Evolutionary conservation across 2,888 invertebrate species (phyloP).

Genomic region (Nephrotoma guestfalica): DNA sequence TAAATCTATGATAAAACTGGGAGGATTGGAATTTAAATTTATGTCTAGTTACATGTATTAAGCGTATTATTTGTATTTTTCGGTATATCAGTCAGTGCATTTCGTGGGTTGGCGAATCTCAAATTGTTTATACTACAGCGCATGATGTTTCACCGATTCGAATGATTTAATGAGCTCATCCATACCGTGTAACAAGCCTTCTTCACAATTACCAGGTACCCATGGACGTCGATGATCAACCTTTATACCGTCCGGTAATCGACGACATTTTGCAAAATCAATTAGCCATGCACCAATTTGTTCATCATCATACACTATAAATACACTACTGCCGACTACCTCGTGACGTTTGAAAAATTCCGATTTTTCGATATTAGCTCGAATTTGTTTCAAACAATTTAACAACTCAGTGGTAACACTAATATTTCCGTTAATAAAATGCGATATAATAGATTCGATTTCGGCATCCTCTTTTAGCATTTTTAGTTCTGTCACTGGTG

Average conservation of each 20-base stretch:
- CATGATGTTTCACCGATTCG: slow-evolving; percentile 27
- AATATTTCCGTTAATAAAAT: slow-evolving; percentile 53
- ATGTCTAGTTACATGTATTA: neutral
- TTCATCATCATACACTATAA: slow-evolving; percentile 81
- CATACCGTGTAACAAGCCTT: slow-evolving; percentile 84
- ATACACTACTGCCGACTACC: slow-evolving; percentile 85
- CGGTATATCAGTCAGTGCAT: neutral
- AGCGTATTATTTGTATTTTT: neutral
- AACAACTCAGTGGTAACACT: slow-evolving; percentile 53
- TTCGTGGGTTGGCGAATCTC: neutral
- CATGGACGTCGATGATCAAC: slow-evolving; percentile 72
- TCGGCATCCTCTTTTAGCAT: slow-evolving; percentile 66
- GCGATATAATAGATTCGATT: slow-evolving; percentile 54
- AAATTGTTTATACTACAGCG: neutral
- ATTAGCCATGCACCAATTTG: slow-evolving; percentile 91
- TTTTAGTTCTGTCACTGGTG: slow-evolving; percentile 77
- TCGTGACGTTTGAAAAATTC: slow-evolving; percentile 77
- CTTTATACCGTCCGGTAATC: slow-evolving; percentile 48
- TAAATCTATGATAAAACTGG: neutral
- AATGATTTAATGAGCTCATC: slow-evolving; percentile 75
- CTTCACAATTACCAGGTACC: slow-evolving; percentile 92
- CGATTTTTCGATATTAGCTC: slow-evolving; percentile 66
- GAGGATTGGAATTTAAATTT: neutral
- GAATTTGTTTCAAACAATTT: slow-evolving; percentile 59
- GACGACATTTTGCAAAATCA: slow-evolving; percentile 88